Percentiles rank a stretch among this genome's conserved stretches.
These are phyloP conservation scores for Crepidodera aurea DNA, from an alignment of 2,888 invertebrate species.

Conservation along the genomic window DNA sequence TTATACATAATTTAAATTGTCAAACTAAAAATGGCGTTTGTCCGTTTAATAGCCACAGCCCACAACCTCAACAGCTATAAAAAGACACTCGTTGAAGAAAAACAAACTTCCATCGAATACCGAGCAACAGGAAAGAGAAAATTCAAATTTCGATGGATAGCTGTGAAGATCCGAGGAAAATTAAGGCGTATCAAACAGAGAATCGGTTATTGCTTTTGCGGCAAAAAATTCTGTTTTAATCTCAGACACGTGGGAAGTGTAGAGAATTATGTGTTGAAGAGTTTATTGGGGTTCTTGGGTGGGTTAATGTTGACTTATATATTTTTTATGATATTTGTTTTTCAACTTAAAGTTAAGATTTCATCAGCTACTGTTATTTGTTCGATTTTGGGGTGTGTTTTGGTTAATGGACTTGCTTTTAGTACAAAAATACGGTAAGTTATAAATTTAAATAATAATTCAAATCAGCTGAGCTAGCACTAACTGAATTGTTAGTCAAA, in stretches of 20 bases:
- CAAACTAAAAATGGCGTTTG: slow-evolving; percentile 45
- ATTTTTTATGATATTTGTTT: slow-evolving; percentile 73
- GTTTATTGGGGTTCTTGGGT: slow-evolving; percentile 70
- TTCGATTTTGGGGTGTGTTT: slow-evolving; percentile 68
- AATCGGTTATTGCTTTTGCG: slow-evolving; percentile 51
- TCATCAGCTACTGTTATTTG: slow-evolving; percentile 70
- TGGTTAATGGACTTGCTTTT: slow-evolving; percentile 74
- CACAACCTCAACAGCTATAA: slow-evolving; percentile 21
- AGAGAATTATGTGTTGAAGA: slow-evolving; percentile 70
- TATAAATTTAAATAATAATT: too few species aligned
- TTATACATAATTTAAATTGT: too few species aligned
- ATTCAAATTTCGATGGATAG: slow-evolving; percentile 62
- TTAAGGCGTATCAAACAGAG: slow-evolving; percentile 58
- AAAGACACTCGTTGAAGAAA: slow-evolving; percentile 62
- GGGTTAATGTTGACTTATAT: slow-evolving; percentile 72
- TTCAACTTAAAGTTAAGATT: slow-evolving; percentile 70
- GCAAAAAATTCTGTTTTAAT: slow-evolving; percentile 57
- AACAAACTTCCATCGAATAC: slow-evolving; percentile 64
- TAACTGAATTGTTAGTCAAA: too few species aligned
- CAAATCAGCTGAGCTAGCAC: too few species aligned
- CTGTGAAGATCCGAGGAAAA: slow-evolving; percentile 59
- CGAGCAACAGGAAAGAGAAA: slow-evolving; percentile 50
- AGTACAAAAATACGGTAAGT: slow-evolving; percentile 65
- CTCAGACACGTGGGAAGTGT: slow-evolving; percentile 65
- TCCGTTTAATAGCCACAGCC: slow-evolving; percentile 29